A percentile compares a stretch with the other conserved stretches of the same genome.
Evolutionary conservation across 2,113 vertebrate genomes (phyloP).

Genomic region (Hippocampus barbouri): DNA sequence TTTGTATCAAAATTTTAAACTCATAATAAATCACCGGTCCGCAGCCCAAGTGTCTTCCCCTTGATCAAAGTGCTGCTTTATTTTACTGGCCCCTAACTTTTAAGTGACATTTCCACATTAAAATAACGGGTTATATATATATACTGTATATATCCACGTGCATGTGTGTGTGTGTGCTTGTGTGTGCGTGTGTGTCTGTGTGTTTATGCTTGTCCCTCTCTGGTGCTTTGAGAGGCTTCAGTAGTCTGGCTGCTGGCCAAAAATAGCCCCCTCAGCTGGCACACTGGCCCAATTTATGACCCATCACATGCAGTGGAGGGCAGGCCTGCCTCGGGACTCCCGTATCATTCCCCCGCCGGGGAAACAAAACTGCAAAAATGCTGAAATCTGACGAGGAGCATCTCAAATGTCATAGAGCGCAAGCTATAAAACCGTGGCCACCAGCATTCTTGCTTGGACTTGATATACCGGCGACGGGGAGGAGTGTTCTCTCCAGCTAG

Average conservation of each 20-base stretch:
- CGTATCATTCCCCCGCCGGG: slow-evolving; percentile 33
- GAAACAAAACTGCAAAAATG: slow-evolving; percentile 21
- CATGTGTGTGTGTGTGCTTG: too few relatives aligned
- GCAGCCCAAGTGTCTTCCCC: background rate
- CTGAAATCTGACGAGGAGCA: slow-evolving; percentile 23
- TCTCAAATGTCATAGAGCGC: slow-evolving; percentile 15
- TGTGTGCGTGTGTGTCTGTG: slow-evolving; percentile 18
- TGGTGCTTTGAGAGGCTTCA: slow-evolving; percentile 40
- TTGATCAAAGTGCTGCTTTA: background rate
- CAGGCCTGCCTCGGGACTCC: slow-evolving; percentile 21
- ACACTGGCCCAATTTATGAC: slow-evolving; percentile 61
- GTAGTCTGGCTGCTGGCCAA: slow-evolving; percentile 55
- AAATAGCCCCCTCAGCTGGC: slow-evolving; percentile 67
- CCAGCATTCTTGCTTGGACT: slow-evolving; percentile 10
- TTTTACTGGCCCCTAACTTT: background rate
- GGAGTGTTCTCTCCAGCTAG: slow-evolving; percentile 24
- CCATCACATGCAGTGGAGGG: slow-evolving; percentile 41
- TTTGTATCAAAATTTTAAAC: too few relatives aligned
- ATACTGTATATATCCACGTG: too few relatives aligned
- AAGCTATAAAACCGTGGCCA: background rate
- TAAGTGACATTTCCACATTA: background rate
- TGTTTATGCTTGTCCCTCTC: slow-evolving; percentile 13
- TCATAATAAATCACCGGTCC: too few relatives aligned
- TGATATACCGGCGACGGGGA: slow-evolving; percentile 26
- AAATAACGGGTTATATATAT: background rate